Conservation (phyloP, 1,140 invertebrate species). For the Mycetomoellerius zeteki region DNA sequence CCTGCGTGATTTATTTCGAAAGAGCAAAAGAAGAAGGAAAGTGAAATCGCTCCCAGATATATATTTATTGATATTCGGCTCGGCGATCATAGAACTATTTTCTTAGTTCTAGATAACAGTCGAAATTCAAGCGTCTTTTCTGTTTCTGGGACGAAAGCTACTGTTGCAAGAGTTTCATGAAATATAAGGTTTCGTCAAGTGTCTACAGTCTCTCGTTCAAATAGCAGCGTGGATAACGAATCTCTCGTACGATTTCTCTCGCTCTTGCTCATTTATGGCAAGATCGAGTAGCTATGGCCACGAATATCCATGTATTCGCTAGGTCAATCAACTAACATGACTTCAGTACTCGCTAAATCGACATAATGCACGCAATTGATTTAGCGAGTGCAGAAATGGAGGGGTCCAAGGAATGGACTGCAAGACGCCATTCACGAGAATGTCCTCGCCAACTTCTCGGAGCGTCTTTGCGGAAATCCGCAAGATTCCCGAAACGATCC, state of each 20-base stretch:
- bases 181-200: neutral
- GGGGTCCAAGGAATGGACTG: neutral
- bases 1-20: neutral
- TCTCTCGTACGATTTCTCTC: neutral
- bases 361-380: neutral
- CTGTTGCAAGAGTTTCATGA: conserved; percentile 7
- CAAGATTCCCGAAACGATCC: neutral
- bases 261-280: neutral
- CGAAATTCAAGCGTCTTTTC: neutral
- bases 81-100: neutral
- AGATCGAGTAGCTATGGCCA: conserved; percentile 31
- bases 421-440: neutral
- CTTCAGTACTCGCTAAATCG: conserved; percentile 23
- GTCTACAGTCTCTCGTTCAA: neutral
- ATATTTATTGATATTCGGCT: neutral
- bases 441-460: neutral
- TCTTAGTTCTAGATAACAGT: conserved; percentile 13
- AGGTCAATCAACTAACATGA: neutral
- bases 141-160: neutral
- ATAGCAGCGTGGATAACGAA: neutral
- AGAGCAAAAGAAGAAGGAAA: neutral
- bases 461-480: neutral
- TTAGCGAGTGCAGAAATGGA: conserved; percentile 9
- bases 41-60: neutral
- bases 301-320: conserved; percentile 17